phyloP scores from a whole-genome alignment of 2,888 invertebrate species.

The Pammene fasciana region DNA sequence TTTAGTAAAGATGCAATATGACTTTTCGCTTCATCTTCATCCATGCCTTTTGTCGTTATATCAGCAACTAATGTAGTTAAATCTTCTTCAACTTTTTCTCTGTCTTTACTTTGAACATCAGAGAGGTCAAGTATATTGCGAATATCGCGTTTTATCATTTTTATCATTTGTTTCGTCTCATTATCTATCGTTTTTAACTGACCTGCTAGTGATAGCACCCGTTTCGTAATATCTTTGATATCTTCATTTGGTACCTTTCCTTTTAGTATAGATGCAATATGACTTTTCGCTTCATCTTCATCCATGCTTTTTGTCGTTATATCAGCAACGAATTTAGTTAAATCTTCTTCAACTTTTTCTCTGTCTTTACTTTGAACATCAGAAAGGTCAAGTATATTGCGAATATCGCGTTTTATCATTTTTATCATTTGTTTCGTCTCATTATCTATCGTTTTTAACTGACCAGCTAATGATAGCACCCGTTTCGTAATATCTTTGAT shows the following conservation, averaged over 20 bases:
- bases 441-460: background rate
- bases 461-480: conserved; percentile 31
- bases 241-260: conserved; percentile 30
- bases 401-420: background rate
- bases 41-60: background rate
- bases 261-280: conserved; percentile 42
- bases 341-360: background rate
- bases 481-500: conserved; percentile 42
- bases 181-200: background rate
- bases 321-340: conserved; percentile 43
- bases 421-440: background rate
- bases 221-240: conserved; percentile 41
- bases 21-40: background rate
- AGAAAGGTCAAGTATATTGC: background rate
- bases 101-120: background rate
- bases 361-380: background rate
- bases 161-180: background rate
- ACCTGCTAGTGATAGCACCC: conserved; percentile 30
- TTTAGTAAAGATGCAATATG: background rate
- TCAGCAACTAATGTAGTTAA: background rate
- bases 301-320: conserved; percentile 44
- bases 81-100: conserved; percentile 3
- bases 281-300: conserved; percentile 35
- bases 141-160: background rate
- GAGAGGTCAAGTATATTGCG: conserved; percentile 1